Percentiles rank a stretch among this genome's conserved stretches.
Evolutionary conservation across 2,888 invertebrate genomes (phyloP).

Genomic region (Leptinotarsa haldemani): DNA sequence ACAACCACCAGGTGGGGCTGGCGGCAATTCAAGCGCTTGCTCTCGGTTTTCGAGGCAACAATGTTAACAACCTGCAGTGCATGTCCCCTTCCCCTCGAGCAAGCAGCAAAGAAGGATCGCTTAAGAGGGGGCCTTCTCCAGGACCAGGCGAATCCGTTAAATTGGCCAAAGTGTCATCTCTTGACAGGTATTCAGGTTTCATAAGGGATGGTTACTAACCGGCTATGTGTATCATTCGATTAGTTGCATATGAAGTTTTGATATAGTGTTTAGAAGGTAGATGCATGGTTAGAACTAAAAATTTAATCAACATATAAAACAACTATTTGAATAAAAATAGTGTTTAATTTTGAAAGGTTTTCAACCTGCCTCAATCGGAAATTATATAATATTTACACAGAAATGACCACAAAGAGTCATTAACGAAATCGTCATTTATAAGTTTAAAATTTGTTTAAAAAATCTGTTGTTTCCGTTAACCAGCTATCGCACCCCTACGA

Average conservation of each 20-base stretch:
- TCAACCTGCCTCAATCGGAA: too few relatives aligned
- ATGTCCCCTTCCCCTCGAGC: constrained; percentile 64
- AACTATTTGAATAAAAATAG: too few relatives aligned
- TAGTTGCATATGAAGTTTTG: constrained; percentile 32
- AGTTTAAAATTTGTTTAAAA: too few relatives aligned
- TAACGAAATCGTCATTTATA: too few relatives aligned
- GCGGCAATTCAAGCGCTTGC: constrained; percentile 84
- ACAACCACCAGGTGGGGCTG: constrained; percentile 79
- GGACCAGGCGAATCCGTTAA: constrained; percentile 63
- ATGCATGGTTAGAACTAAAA: constrained; percentile 18
- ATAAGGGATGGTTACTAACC: constrained; percentile 35
- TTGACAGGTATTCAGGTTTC: constrained; percentile 62
- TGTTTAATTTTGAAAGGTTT: too few relatives aligned
- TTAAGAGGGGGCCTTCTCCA: constrained; percentile 64
- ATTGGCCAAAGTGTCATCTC: constrained; percentile 64
- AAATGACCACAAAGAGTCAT: too few relatives aligned
- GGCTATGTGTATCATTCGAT: constrained; percentile 23
- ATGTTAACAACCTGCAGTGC: constrained; percentile 63
- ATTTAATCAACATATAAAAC: neutral
- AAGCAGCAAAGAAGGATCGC: constrained; percentile 68
- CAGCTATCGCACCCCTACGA: too few relatives aligned
- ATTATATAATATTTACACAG: too few relatives aligned
- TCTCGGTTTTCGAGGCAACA: constrained; percentile 63
- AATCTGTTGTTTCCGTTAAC: too few relatives aligned
- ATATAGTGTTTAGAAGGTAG: constrained; percentile 21